Evolutionary conservation across 1,140 invertebrate species (phyloP), one percentile per base, ranked within the genome.

Genomic region (Rhyzopertha dominica): DNA sequence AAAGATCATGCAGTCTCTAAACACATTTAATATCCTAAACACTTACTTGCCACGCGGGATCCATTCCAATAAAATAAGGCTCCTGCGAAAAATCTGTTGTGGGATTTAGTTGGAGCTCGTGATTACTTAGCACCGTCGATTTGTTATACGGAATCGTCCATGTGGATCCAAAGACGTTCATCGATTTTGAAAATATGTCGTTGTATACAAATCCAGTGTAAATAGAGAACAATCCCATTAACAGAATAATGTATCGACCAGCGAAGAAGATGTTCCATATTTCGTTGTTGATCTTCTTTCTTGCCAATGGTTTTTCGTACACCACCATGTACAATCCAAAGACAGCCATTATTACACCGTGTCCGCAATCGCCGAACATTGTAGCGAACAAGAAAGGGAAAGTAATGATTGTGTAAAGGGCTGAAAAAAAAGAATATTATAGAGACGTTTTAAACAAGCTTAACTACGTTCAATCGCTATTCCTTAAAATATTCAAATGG

Each of bases 161-260:
- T 22, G 77, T 75, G 0, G 88, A 85, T 2, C 90, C 90, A 70
- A 98, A 98, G 1, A 97, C 73, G 56, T 97, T 97, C 56, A 95
- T 67, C 0, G 91, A 89, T 65, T 95, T 97, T 3, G 92, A 92
- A 70, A 97, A 98, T 3, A 93, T 71, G 62, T 98, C 95, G 68
- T 98, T 98, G 69, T 98, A 98, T 31, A 98, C 84, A 10, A 97
- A 58, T 1, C 95, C 95, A 14, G 94, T 95, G 68, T 98, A 97
- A 42, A 97, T 87, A 0, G 92, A 95, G 68, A 98, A 98, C 1
- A 87, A 54, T 10, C 94, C 95, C 95, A 98, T 98, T 38, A 98
- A 71, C 18, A 97, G 71, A 34, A 98, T 91, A 49, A 98, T 94
- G 68, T 98, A 98, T 35, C 95, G 85, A 43, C 95, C 95, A 22